These are phyloP conservation scores for Pangasianodon hypophthalmus DNA, from an alignment of 2,113 vertebrate genomes.

Conservation along the genomic window DNA sequence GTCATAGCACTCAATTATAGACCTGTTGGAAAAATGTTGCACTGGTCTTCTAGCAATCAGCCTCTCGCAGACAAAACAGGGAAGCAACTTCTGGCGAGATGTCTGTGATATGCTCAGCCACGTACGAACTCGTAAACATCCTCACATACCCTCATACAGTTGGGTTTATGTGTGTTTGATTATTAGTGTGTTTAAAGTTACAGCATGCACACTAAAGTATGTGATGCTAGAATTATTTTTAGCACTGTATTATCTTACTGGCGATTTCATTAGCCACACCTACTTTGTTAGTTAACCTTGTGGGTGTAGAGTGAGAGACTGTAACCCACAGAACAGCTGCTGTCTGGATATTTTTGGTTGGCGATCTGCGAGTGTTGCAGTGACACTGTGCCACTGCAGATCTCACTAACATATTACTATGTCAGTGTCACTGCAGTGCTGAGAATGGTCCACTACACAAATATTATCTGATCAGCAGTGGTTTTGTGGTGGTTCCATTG, in stretches of 20 bases:
- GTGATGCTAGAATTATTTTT: background rate
- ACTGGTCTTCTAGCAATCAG: constrained; percentile 39
- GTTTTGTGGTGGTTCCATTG: too few relatives aligned
- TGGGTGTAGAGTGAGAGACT: background rate
- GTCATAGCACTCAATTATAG: constrained; percentile 52
- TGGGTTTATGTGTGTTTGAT: background rate
- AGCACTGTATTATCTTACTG: background rate
- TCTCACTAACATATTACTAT: background rate
- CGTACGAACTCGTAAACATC: background rate
- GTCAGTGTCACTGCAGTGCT: background rate
- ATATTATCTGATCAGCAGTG: background rate
- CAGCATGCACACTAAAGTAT: background rate
- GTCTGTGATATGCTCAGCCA: background rate
- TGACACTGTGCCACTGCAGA: background rate
- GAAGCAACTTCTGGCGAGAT: constrained; percentile 4
- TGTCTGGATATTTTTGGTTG: background rate
- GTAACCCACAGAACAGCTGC: background rate
- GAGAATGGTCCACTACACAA: background rate
- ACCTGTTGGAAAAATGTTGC: constrained; percentile 46
- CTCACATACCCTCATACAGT: background rate
- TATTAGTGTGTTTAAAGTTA: background rate
- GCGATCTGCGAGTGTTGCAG: background rate
- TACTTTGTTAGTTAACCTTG: background rate
- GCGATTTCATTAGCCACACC: background rate
- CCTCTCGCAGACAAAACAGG: constrained; percentile 30